Evolutionary conservation across 2,113 vertebrate genomes (phyloP).

Genomic region (Microtus montanus): DNA sequence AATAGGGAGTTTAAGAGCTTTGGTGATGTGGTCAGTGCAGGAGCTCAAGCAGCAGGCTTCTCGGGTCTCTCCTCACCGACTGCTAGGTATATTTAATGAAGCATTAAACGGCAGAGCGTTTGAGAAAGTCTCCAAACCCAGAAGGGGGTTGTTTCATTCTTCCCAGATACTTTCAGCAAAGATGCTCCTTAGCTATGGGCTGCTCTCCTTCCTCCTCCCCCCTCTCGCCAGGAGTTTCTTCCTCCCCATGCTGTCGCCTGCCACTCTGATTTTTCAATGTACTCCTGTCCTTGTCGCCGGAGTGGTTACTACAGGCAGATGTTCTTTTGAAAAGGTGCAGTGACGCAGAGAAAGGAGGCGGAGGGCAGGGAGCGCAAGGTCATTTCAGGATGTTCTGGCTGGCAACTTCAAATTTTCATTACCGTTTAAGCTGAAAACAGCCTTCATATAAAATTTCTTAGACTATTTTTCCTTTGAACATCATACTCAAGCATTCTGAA

Average conservation of each 20-base stretch:
- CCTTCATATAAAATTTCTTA: not conserved
- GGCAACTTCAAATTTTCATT: not conserved
- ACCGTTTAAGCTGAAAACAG: not conserved
- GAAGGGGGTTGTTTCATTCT: not conserved
- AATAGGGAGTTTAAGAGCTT: not conserved
- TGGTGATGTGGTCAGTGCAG: not conserved
- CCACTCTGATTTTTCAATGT: not conserved
- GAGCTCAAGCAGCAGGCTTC: not conserved
- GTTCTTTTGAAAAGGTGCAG: not conserved
- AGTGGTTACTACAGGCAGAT: not conserved
- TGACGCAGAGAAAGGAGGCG: not conserved
- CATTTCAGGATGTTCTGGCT: not conserved
- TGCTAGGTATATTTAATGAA: not conserved
- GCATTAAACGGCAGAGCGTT: not conserved
- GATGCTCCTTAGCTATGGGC: too few species aligned
- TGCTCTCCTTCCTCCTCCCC: rapidly evolving
- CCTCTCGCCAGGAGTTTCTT: too few species aligned
- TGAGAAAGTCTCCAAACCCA: not conserved
- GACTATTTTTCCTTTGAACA: not conserved
- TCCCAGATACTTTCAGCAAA: not conserved
- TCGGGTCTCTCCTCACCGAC: not conserved
- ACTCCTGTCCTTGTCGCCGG: not conserved
- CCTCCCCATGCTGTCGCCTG: too few species aligned
- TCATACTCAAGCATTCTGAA: not conserved
- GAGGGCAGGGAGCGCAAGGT: not conserved